Conservation (phyloP, 2,113 vertebrate genomes). For the Triplophysa tibetana region DNA sequence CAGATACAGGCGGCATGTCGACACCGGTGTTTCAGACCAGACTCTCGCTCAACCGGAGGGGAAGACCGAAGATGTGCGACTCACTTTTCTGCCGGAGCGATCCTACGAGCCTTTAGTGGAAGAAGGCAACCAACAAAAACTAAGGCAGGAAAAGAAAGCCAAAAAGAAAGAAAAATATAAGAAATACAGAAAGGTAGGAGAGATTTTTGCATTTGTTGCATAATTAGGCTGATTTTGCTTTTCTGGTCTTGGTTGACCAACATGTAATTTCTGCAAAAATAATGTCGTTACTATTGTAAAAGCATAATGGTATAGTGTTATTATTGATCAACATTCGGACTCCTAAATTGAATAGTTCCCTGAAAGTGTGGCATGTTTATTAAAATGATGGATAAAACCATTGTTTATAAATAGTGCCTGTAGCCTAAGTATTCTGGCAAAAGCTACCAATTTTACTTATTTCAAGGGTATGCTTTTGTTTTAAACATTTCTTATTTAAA, state of each 20-base stretch:
- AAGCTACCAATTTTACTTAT: too few species aligned
- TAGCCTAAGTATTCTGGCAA: too few species aligned
- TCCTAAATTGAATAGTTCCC: too few species aligned
- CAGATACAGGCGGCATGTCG: slow-evolving; percentile 60
- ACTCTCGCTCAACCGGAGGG: neutral
- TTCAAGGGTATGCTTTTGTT: too few species aligned
- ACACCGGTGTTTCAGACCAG: slow-evolving; percentile 45
- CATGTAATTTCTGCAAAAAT: too few species aligned
- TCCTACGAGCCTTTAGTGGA: slow-evolving; percentile 67
- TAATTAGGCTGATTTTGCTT: neutral
- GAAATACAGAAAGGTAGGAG: slow-evolving; percentile 67
- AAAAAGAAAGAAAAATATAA: slow-evolving; percentile 64
- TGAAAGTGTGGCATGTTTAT: too few species aligned
- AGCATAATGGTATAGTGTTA: too few species aligned
- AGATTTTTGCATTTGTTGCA: neutral
- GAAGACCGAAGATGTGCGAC: slow-evolving; percentile 55
- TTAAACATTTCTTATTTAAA: too few species aligned
- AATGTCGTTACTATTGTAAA: too few species aligned
- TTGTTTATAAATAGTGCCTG: too few species aligned
- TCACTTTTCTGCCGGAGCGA: slow-evolving; percentile 63
- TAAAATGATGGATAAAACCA: too few species aligned
- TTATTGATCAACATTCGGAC: too few species aligned
- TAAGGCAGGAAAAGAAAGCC: slow-evolving; percentile 64
- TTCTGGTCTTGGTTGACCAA: neutral
- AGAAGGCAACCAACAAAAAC: slow-evolving; percentile 50